Conservation (phyloP, 1,140 invertebrate species). For the Drosophila grimshawi region DNA sequence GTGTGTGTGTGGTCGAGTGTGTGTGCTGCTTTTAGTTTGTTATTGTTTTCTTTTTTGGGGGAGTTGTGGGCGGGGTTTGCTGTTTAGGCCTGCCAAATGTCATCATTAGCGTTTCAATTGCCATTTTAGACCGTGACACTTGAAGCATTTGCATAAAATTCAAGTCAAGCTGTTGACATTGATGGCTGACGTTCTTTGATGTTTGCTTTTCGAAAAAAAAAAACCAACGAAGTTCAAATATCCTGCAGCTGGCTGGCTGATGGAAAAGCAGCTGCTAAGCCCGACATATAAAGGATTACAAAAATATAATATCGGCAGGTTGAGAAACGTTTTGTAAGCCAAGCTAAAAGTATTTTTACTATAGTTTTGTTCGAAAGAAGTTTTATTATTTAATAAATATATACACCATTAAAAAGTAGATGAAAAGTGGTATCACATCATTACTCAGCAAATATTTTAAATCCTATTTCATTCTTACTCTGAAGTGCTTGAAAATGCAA, state of each 20-base stretch:
- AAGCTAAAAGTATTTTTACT: too few relatives aligned
- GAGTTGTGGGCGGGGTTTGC: slow-evolving; percentile 5
- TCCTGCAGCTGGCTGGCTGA: slow-evolving; percentile 18
- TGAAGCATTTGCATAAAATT: slow-evolving; percentile 80
- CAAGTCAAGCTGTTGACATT: slow-evolving; percentile 77
- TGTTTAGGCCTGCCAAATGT: slow-evolving; percentile 79
- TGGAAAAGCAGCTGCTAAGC: slow-evolving; percentile 7
- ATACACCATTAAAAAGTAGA: background rate
- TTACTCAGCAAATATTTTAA: background rate
- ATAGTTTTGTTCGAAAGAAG: too few relatives aligned
- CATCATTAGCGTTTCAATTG: slow-evolving; percentile 84
- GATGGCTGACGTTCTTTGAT: slow-evolving; percentile 51
- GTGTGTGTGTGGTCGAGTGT: slow-evolving; percentile 27
- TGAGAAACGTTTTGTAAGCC: too few relatives aligned
- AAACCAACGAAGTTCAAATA: slow-evolving; percentile 23
- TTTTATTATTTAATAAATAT: background rate
- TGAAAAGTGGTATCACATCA: background rate
- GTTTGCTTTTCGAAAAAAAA: slow-evolving; percentile 44
- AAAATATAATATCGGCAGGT: background rate
- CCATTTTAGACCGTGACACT: slow-evolving; percentile 81
- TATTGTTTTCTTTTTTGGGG: slow-evolving; percentile 61
- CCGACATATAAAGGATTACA: slow-evolving; percentile 10
- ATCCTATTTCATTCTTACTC: background rate
- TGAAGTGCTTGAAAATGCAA: background rate
- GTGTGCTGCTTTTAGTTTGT: slow-evolving; percentile 74